Percentiles rank a stretch among this genome's conserved stretches.
These are phyloP conservation scores for Bombus ignitus DNA, from an alignment of 1,140 invertebrate species.

Conservation along the genomic window DNA sequence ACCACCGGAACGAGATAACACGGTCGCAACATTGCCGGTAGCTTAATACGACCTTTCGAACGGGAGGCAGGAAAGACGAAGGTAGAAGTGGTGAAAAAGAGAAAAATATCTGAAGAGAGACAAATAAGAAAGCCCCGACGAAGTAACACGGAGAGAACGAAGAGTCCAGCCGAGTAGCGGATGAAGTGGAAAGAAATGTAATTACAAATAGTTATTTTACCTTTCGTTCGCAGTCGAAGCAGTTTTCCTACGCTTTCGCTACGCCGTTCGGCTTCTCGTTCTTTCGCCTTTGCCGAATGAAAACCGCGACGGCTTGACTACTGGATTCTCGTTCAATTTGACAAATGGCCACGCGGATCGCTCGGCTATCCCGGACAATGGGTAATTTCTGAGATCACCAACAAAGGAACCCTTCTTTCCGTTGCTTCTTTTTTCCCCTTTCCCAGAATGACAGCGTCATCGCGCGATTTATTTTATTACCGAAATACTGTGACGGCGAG, in stretches of 20 bases:
- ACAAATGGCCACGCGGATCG: conserved; percentile 37
- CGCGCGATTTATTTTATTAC: not conserved
- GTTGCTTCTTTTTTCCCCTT: not conserved
- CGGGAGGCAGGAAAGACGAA: not conserved
- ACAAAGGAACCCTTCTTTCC: not conserved
- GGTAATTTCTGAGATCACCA: not conserved
- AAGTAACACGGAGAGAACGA: not conserved
- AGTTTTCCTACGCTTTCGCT: conserved; percentile 23
- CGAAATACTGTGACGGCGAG: too few relatives aligned
- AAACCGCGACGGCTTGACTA: not conserved
- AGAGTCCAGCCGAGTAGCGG: conserved; percentile 19
- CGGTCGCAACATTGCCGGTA: not conserved
- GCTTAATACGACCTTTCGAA: not conserved
- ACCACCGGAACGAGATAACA: not conserved
- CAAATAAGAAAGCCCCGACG: not conserved
- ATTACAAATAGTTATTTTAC: conserved; percentile 68
- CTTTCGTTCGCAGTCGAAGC: conserved; percentile 54
- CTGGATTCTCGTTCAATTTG: conserved; percentile 25
- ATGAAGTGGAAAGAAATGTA: conserved; percentile 68
- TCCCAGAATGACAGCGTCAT: not conserved
- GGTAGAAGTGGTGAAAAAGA: not conserved
- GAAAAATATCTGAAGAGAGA: not conserved
- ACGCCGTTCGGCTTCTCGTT: conserved; percentile 18
- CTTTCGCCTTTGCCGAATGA: conserved; percentile 23
- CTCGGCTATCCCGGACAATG: not conserved